A percentile compares a stretch with the other conserved stretches of the same genome.
Conservation (phyloP, 2,113 vertebrate species). For the Piaya cayana region DNA sequence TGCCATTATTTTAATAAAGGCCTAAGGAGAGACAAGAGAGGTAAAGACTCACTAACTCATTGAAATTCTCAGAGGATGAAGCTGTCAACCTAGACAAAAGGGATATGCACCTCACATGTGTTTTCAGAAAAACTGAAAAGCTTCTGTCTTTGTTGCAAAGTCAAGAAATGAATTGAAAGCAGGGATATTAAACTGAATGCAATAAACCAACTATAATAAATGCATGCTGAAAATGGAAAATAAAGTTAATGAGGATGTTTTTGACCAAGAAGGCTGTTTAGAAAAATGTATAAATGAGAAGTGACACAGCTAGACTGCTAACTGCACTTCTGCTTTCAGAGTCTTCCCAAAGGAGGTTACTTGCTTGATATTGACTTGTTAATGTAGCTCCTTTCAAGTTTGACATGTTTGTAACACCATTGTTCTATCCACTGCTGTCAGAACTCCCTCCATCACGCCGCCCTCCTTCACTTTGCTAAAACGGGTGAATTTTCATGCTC, state of each 20-base stretch:
- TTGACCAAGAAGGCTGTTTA: neutral
- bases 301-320: neutral
- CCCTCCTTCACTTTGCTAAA: neutral
- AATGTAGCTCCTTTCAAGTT: neutral
- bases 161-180: constrained; percentile 38
- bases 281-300: neutral
- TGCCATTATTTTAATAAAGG: constrained; percentile 41
- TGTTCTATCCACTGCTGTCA: neutral
- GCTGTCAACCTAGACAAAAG: constrained; percentile 41
- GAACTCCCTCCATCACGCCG: neutral
- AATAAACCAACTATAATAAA: constrained; percentile 22
- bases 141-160: neutral
- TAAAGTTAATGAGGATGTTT: neutral
- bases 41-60: constrained; percentile 16
- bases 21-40: constrained; percentile 28
- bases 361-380: neutral
- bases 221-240: constrained; percentile 4
- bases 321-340: neutral
- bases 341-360: neutral
- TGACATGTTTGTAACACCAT: neutral
- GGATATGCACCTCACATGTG: neutral
- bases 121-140: constrained; percentile 29
- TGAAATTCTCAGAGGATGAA: constrained; percentile 51
- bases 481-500: neutral
- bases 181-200: neutral